Conservation (phyloP, 2,888 invertebrate species). For the Anoncus sp. region DNA sequence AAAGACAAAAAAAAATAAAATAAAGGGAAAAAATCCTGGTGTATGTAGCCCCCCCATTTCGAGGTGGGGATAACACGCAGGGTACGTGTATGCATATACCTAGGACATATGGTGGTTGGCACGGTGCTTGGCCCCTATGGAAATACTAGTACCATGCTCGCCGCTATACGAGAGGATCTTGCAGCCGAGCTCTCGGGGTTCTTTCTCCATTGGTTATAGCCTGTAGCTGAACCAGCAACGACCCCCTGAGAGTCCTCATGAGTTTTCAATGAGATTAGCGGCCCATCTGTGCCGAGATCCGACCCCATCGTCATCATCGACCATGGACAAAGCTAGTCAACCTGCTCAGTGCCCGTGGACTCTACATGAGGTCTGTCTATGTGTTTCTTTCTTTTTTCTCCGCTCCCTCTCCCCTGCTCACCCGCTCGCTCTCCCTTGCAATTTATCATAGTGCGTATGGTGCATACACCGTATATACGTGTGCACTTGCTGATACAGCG, state of each 20-base stretch:
- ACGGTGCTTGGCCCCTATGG: slow-evolving; percentile 77
- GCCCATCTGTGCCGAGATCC: slow-evolving; percentile 82
- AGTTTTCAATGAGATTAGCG: slow-evolving; percentile 83
- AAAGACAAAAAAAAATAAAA: neutral
- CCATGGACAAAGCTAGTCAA: slow-evolving; percentile 81
- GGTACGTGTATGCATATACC: slow-evolving; percentile 77
- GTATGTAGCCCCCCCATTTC: slow-evolving; percentile 44
- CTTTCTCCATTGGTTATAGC: slow-evolving; percentile 55
- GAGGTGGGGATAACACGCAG: slow-evolving; percentile 53
- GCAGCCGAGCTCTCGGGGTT: slow-evolving; percentile 68
- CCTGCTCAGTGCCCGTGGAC: slow-evolving; percentile 78
- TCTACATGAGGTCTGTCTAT: slow-evolving; percentile 73
- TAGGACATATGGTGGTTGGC: slow-evolving; percentile 82
- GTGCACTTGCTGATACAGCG: slow-evolving; percentile 63
- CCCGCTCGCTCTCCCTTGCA: slow-evolving; percentile 31
- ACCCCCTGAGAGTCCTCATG: slow-evolving; percentile 81
- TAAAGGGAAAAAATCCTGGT: slow-evolving; percentile 8
- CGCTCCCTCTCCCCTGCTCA: slow-evolving; percentile 39
- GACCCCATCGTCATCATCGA: slow-evolving; percentile 82
- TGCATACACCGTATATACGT: slow-evolving; percentile 52
- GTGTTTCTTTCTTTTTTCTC: slow-evolving; percentile 54
- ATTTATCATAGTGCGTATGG: slow-evolving; percentile 40
- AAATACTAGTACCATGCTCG: slow-evolving; percentile 66
- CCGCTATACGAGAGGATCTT: slow-evolving; percentile 64
- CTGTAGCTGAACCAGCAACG: slow-evolving; percentile 58